Conservation (phyloP, 2,113 vertebrate species). For the Platycercus adscitus region DNA sequence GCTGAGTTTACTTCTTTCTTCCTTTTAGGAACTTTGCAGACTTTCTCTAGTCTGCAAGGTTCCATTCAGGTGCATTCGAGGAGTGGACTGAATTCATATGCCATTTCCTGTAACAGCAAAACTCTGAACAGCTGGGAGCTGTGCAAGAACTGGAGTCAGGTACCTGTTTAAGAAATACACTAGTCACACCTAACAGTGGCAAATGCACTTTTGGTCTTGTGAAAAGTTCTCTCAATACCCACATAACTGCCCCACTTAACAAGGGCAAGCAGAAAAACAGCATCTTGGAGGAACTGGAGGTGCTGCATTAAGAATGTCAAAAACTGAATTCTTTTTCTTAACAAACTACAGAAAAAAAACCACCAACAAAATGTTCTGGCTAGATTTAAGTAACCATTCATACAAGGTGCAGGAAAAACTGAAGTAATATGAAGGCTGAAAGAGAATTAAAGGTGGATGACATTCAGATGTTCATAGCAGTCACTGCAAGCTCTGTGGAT, state of each 20-base stretch:
- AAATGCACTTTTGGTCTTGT: not conserved
- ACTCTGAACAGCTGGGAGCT: not conserved
- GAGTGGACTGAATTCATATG: not conserved
- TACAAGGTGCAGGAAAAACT: not conserved
- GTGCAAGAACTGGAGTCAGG: not conserved
- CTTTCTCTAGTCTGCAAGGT: not conserved
- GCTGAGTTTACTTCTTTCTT: not conserved
- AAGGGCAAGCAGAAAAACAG: not conserved
- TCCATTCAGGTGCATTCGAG: not conserved
- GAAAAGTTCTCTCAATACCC: not conserved
- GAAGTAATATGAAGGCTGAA: not conserved
- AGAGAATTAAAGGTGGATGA: not conserved
- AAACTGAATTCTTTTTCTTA: not conserved
- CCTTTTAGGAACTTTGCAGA: not conserved
- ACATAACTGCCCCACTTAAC: accelerated
- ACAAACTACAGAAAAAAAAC: not conserved
- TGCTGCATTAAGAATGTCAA: not conserved
- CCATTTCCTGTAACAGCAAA: not conserved
- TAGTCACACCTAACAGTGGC: accelerated
- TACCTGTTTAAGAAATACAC: not conserved
- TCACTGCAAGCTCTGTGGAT: not conserved
- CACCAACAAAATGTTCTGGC: not conserved
- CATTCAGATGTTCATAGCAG: not conserved
- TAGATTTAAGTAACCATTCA: not conserved
- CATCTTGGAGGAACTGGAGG: not conserved